These are phyloP conservation scores for Apogon talboti DNA, from an alignment of 2,797 vertebrate species.

Conservation along the genomic window DNA sequence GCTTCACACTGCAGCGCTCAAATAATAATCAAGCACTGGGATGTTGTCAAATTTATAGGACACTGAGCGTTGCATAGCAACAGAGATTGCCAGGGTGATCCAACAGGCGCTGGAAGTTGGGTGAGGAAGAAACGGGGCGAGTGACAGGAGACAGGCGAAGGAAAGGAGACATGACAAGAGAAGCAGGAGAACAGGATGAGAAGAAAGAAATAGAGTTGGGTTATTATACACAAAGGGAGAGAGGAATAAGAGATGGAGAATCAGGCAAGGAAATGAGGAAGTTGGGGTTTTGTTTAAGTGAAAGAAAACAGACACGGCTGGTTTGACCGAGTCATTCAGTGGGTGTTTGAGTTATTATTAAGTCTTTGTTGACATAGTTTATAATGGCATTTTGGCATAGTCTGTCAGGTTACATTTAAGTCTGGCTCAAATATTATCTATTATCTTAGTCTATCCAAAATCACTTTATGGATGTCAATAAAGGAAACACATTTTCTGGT, in stretches of 20 bases:
- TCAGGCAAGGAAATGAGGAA: slow-evolving; percentile 53
- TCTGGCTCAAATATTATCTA: slow-evolving; percentile 5
- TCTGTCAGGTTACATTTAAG: slow-evolving; percentile 21
- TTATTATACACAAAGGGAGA: slow-evolving; percentile 46
- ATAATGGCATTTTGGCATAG: slow-evolving; percentile 13
- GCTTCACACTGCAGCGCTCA: slow-evolving; percentile 77
- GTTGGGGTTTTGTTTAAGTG: slow-evolving; percentile 39
- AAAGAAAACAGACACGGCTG: slow-evolving; percentile 38
- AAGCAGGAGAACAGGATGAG: slow-evolving; percentile 47
- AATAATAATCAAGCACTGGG: slow-evolving; percentile 84
- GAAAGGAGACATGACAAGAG: slow-evolving; percentile 58
- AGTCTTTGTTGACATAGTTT: slow-evolving; percentile 31
- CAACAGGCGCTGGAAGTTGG: slow-evolving; percentile 72
- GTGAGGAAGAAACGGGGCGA: slow-evolving; percentile 62
- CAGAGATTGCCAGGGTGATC: slow-evolving; percentile 81
- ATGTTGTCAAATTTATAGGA: slow-evolving; percentile 87
- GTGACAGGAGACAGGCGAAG: slow-evolving; percentile 65
- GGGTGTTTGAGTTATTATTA: slow-evolving; percentile 28
- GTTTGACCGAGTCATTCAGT: slow-evolving; percentile 25
- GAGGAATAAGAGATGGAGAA: slow-evolving; percentile 42
- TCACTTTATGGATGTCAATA: neutral
- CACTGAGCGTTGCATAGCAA: slow-evolving; percentile 84
- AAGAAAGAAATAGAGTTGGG: slow-evolving; percentile 33
- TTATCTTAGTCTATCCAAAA: too few relatives aligned
- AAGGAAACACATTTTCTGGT: neutral